Conservation (phyloP, 2,113 vertebrate genomes). For the Platysteira castanea region DNA sequence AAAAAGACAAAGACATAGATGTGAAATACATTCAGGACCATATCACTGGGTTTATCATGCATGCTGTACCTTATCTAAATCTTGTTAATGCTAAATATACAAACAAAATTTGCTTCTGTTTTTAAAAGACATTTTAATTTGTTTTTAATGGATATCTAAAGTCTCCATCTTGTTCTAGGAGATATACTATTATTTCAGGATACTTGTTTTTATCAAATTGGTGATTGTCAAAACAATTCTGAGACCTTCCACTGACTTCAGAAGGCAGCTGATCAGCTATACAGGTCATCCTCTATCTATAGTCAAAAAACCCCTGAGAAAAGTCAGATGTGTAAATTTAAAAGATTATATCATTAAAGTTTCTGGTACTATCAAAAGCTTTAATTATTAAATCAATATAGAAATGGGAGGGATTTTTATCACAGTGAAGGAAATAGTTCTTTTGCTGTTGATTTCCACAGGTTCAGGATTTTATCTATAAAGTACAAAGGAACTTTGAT, state of each 20-base stretch:
- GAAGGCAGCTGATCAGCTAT: background rate
- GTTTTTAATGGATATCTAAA: background rate
- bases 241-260: background rate
- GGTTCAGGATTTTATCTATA: background rate
- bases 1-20: background rate
- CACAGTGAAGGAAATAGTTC: background rate
- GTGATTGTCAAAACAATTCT: background rate
- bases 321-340: background rate
- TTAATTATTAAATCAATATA: background rate
- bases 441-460: background rate
- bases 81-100: background rate
- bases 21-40: background rate
- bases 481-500: background rate
- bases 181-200: background rate
- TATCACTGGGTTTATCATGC: background rate
- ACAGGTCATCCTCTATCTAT: background rate
- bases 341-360: background rate
- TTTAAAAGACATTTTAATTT: background rate
- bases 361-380: background rate
- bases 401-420: background rate
- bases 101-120: background rate
- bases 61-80: background rate
- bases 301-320: background rate
- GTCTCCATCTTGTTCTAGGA: background rate
- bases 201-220: background rate